These are phyloP conservation scores for Chloroceryle inda DNA, from an alignment of 2,797 vertebrate species.

Conservation along the genomic window DNA sequence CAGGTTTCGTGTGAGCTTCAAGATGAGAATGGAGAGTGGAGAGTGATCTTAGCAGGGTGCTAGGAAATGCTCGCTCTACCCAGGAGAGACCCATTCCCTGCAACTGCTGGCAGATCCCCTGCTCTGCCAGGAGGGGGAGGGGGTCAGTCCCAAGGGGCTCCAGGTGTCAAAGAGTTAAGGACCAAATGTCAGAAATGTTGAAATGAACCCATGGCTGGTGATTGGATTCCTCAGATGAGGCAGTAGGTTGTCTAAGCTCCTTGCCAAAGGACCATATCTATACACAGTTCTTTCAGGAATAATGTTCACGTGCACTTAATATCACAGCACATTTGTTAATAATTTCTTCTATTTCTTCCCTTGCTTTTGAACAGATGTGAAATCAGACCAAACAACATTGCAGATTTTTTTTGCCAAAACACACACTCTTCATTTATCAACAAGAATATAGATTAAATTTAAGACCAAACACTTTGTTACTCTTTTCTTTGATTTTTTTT, in stretches of 20 bases:
- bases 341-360: background rate
- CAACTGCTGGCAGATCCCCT: background rate
- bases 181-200: constrained; percentile 10
- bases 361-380: background rate
- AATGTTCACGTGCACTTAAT: background rate
- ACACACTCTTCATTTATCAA: background rate
- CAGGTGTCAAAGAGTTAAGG: constrained; percentile 15
- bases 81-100: background rate
- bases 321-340: background rate
- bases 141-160: background rate
- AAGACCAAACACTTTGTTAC: background rate
- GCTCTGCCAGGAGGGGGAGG: background rate
- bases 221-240: background rate
- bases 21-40: background rate
- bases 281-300: background rate
- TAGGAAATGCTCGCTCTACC: background rate
- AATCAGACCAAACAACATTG: background rate
- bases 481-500: background rate
- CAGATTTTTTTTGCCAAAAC: background rate
- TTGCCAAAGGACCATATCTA: background rate
- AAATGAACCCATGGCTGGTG: background rate
- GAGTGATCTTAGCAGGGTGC: background rate
- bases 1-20: background rate
- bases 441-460: background rate
- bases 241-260: background rate